Evolutionary conservation across 2,888 invertebrate genomes (phyloP).

Genomic region (Protonemura montana): DNA sequence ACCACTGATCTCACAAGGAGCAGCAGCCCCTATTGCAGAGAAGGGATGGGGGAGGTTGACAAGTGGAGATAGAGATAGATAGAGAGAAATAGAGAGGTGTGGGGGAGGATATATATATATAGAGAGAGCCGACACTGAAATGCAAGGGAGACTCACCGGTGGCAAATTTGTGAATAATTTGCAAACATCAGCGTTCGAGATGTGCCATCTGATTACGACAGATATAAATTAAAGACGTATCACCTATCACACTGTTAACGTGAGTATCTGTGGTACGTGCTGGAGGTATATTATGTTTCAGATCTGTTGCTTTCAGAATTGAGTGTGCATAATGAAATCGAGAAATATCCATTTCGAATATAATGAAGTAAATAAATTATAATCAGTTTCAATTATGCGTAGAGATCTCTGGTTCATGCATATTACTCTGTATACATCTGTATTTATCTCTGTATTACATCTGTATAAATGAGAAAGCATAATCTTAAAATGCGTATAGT

Average conservation of each 20-base stretch:
- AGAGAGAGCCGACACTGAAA: background rate
- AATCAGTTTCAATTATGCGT: background rate
- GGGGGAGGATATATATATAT: background rate
- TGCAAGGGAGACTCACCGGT: background rate
- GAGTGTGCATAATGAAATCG: background rate
- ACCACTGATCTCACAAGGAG: background rate
- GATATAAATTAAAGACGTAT: background rate
- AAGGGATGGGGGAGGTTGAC: background rate
- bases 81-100: too few relatives aligned
- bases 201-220: background rate
- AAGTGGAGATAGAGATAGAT: background rate
- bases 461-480: background rate
- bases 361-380: constrained; percentile 12
- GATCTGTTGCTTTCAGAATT: background rate
- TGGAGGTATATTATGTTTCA: background rate
- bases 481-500: background rate
- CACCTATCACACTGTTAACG: background rate
- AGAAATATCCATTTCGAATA: constrained; percentile 12
- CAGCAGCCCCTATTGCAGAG: background rate
- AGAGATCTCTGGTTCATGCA: background rate
- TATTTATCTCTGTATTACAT: too few relatives aligned
- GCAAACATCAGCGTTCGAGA: background rate
- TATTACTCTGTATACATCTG: too few relatives aligned
- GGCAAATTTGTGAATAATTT: background rate
- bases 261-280: background rate